Evolutionary conservation across 2,113 vertebrate species (phyloP), one percentile per base, ranked within the genome.

Genomic region (Lipophrys pholis): DNA sequence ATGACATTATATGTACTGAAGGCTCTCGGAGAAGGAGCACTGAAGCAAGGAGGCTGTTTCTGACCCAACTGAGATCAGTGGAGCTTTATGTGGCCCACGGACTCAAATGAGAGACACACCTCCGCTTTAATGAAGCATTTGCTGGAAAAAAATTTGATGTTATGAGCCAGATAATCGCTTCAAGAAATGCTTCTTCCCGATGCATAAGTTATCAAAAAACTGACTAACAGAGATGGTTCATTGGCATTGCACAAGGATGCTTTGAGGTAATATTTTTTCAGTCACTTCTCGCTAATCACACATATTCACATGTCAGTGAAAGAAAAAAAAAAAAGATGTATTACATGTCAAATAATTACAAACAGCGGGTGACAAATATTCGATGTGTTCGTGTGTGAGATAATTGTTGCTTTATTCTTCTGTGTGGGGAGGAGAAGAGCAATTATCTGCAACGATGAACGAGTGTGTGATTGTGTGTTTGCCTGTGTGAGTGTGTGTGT

Each of bases 261-360:
- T 82, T 41, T 17, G 21, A 48, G 65, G 72, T 48, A 51, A 42
- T 11, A 30, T 45, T 76, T 54, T 63, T 45, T 21, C 21, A 51
- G 46, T 9, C 71, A 62, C 63, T 40, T 73, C 59, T 11, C 58
- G 5, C n/a, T 17, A 46, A 76, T 67, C 53, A 69, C 71, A 67
- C 71, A 15, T n/a, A 50, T 59, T 17, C 58, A 41, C 1, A 6
- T 35, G 55, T 81, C 50, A 73, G 52, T 38, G 21, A 4, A 30
- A 30, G 4, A 4, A 30, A 30, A 30, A 30, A 30, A 30, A 63
- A 14, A 42, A 62, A 67, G 73, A 52, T 49, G 42, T 67, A 81
- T 75, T 83, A 51, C 59, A 69, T 48, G 42, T 55, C 54, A 52
- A 68, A 66, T 51, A 43, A 45, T n/a, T 10, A 10, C 61, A 39